phyloP scores from a whole-genome alignment of 2,888 invertebrate genomes.

The Nesidiocoris tenuis region DNA sequence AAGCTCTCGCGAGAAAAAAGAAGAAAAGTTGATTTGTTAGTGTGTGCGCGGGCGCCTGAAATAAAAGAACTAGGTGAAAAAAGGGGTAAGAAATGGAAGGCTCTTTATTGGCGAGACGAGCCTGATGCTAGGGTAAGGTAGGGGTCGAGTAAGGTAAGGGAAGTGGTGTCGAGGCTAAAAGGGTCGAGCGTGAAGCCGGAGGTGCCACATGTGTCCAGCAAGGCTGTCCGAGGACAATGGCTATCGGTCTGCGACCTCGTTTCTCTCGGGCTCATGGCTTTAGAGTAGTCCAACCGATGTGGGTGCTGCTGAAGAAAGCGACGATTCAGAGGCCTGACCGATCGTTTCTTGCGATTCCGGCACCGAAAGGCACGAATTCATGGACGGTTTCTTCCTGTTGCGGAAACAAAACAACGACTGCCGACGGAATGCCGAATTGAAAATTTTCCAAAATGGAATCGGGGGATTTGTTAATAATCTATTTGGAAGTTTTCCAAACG shows the following conservation, averaged over 20 bases:
- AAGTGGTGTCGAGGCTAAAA: neutral
- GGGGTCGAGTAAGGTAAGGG: neutral
- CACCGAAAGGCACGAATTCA: no score
- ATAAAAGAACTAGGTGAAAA: neutral
- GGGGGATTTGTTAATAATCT: no score
- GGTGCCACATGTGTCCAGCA: neutral
- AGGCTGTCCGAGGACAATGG: neutral
- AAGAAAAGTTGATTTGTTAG: neutral
- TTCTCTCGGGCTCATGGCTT: neutral
- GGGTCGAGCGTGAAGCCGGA: neutral
- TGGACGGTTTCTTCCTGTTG: no score
- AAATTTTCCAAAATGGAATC: no score
- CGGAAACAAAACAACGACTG: no score
- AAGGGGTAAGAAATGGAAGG: neutral
- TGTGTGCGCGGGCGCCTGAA: neutral
- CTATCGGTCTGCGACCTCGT: neutral
- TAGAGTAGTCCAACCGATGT: neutral
- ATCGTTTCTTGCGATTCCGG: neutral
- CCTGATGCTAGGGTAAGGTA: neutral
- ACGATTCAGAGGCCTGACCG: neutral
- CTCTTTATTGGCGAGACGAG: neutral
- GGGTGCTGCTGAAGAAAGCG: neutral
- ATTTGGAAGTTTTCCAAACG: no score
- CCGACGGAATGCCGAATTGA: no score
- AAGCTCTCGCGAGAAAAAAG: neutral